These are phyloP conservation scores for Phyllostomus discolor DNA, from an alignment of 2,113 vertebrate species.

Conservation along the genomic window DNA sequence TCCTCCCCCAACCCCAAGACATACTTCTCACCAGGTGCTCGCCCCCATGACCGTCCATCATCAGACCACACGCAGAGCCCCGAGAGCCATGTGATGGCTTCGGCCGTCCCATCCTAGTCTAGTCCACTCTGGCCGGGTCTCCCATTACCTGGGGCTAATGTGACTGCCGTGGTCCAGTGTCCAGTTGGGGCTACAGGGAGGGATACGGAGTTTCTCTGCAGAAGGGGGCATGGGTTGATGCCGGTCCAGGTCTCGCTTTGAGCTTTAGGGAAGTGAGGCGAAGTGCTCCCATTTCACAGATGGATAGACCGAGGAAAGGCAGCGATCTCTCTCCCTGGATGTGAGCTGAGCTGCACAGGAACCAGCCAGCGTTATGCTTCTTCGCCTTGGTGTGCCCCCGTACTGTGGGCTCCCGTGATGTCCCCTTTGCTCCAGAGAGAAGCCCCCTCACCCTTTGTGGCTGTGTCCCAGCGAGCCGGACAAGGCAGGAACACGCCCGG, in stretches of 20 bases:
- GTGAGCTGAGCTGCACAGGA: not conserved
- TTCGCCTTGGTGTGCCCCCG: accelerated
- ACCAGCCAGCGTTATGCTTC: not conserved
- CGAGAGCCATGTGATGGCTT: not conserved
- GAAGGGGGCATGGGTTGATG: not conserved
- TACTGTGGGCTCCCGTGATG: not conserved
- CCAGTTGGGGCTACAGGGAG: accelerated
- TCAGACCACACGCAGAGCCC: not conserved
- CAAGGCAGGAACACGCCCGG: not conserved
- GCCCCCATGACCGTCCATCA: not conserved
- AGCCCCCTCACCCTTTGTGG: not conserved
- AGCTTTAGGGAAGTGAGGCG: not conserved
- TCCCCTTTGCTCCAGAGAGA: not conserved
- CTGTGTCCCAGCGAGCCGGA: not conserved
- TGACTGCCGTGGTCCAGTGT: not conserved
- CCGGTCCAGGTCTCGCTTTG: not conserved
- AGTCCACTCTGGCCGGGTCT: not conserved
- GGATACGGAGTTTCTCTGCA: not conserved
- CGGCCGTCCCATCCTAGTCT: not conserved
- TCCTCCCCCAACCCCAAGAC: not conserved
- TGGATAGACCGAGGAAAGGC: not conserved
- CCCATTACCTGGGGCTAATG: not conserved
- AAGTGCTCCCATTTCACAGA: not conserved
- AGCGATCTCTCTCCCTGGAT: not conserved
- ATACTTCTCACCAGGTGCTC: not conserved